Percentiles rank a stretch among this genome's conserved stretches.
Evolutionary conservation across 2,797 vertebrate species (phyloP).

Genomic region (Gallinago stenura): DNA sequence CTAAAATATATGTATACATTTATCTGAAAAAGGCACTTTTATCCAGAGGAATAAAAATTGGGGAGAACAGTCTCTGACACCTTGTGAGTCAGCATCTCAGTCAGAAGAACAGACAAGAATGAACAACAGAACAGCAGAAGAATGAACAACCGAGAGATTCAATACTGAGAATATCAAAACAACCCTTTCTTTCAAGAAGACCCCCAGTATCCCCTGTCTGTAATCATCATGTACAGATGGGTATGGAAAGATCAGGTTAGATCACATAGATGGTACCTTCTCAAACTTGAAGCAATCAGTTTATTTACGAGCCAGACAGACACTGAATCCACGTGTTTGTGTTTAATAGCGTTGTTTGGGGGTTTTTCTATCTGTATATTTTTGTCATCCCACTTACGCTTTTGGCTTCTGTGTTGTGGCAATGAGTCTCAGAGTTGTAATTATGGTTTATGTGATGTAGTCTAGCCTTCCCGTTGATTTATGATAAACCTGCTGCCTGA

Average conservation of each 20-base stretch:
- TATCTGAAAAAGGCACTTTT: neutral
- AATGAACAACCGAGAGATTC: neutral
- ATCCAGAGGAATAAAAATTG: neutral
- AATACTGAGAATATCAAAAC: neutral
- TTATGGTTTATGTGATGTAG: neutral
- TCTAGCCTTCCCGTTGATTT: neutral
- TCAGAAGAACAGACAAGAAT: neutral
- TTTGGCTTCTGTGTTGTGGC: slow-evolving; percentile 3
- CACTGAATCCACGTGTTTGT: neutral
- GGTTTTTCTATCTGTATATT: neutral
- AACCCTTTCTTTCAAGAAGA: neutral
- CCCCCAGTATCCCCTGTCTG: neutral
- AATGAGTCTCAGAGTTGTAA: neutral
- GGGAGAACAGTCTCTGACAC: neutral
- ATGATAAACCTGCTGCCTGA: neutral
- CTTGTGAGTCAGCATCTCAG: neutral
- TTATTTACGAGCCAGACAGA: neutral
- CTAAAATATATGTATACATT: neutral
- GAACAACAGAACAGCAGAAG: neutral
- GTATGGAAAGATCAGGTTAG: neutral
- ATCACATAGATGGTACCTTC: neutral
- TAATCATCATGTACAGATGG: accelerated
- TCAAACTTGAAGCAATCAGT: neutral
- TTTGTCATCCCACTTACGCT: neutral
- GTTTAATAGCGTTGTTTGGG: neutral